Evolutionary conservation across 2,797 vertebrate species (phyloP).

Genomic region (Florisuga fusca): DNA sequence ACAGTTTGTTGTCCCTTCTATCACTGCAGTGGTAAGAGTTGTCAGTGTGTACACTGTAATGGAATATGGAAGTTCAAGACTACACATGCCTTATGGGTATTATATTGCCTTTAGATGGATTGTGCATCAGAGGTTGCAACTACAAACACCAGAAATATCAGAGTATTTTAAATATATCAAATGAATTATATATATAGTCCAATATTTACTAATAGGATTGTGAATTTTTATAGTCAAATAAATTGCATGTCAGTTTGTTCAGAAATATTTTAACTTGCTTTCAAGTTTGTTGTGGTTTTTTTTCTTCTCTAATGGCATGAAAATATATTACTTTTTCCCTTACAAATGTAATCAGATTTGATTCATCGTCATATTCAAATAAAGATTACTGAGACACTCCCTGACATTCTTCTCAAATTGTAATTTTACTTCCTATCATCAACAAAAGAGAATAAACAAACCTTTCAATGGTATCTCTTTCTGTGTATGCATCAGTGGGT

Average conservation of each 20-base stretch:
- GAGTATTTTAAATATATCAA: background rate
- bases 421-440: background rate
- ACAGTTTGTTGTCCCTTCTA: background rate
- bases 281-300: background rate
- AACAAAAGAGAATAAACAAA: background rate
- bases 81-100: background rate
- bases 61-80: background rate
- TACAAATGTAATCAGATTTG: background rate
- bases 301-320: background rate
- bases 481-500: background rate
- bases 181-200: background rate
- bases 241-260: background rate
- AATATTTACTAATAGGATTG: background rate
- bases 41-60: background rate
- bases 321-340: background rate
- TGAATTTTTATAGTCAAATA: background rate
- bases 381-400: background rate
- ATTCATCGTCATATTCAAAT: background rate
- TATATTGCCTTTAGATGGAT: background rate
- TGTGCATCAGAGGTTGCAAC: background rate
- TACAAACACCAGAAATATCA: background rate
- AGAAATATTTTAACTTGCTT: background rate
- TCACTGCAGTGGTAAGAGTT: background rate
- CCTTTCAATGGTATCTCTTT: background rate
- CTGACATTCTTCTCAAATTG: background rate